These are phyloP conservation scores for Rallus crepitans DNA, from an alignment of 2,797 vertebrate species.

Conservation along the genomic window DNA sequence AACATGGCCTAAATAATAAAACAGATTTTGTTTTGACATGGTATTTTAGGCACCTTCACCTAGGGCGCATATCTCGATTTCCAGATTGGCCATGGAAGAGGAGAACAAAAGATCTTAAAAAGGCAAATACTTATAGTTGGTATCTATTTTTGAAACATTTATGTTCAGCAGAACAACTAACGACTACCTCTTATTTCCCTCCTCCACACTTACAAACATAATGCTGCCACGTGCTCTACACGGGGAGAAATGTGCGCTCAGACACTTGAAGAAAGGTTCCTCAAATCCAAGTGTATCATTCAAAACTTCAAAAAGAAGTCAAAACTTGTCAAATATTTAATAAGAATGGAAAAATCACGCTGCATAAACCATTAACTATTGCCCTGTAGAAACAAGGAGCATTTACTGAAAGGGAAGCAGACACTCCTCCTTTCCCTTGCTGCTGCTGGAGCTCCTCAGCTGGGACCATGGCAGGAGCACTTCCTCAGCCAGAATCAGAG, in stretches of 20 bases:
- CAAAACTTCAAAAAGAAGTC: background rate
- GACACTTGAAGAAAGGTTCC: background rate
- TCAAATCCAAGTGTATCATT: rapidly evolving
- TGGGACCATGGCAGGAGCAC: background rate
- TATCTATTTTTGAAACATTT: background rate
- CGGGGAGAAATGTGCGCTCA: background rate
- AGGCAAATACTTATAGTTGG: no score
- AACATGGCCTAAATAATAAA: background rate
- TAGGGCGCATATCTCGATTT: background rate
- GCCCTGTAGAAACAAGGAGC: background rate
- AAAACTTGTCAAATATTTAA: background rate
- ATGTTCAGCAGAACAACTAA: background rate
- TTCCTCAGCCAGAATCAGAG: background rate
- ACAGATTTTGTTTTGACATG: background rate
- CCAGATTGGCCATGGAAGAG: background rate
- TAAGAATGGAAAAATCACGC: background rate
- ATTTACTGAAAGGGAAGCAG: background rate
- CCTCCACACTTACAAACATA: background rate
- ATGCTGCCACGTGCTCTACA: background rate
- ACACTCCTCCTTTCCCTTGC: background rate
- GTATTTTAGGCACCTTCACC: background rate
- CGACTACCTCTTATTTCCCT: background rate
- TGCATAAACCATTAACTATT: background rate
- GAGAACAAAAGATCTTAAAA: background rate
- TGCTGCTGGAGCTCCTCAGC: background rate